phyloP scores from a whole-genome alignment of 2,113 vertebrate genomes.

The Plecturocebus donacophilus region DNA sequence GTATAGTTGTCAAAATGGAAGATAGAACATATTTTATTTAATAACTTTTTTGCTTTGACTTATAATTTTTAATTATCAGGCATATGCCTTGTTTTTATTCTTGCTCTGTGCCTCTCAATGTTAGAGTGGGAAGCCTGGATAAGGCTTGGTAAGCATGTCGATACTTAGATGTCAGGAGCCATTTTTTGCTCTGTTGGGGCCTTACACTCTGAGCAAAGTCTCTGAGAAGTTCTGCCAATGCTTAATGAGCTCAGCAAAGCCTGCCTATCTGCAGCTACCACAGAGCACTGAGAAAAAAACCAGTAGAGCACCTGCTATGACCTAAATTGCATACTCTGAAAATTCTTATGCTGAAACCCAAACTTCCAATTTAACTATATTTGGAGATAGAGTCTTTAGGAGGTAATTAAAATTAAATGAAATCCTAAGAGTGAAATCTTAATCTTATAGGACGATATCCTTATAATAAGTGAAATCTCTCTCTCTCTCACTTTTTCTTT shows the following conservation, averaged over 20 bases:
- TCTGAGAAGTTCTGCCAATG: background rate
- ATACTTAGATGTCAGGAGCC: background rate
- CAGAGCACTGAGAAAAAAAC: background rate
- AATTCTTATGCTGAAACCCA: background rate
- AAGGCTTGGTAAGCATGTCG: background rate
- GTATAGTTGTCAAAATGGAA: background rate
- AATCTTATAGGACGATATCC: background rate
- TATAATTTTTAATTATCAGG: slow-evolving; percentile 15
- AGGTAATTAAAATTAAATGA: background rate
- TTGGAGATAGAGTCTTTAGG: background rate
- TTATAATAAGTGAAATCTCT: background rate
- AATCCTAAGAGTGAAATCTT: background rate
- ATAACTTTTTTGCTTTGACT: background rate
- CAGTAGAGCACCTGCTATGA: background rate
- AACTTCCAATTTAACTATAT: background rate
- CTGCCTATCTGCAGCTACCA: background rate
- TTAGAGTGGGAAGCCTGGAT: background rate
- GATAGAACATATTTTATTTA: slow-evolving; percentile 18
- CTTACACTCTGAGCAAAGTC: background rate
- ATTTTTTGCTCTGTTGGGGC: background rate
- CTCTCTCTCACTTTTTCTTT: background rate
- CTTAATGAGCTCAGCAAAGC: background rate
- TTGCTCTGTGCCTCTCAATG: background rate
- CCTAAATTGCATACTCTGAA: background rate
- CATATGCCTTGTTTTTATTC: background rate